These are phyloP conservation scores for Aromia moschata DNA, from an alignment of 2,888 invertebrate genomes.

Conservation along the genomic window DNA sequence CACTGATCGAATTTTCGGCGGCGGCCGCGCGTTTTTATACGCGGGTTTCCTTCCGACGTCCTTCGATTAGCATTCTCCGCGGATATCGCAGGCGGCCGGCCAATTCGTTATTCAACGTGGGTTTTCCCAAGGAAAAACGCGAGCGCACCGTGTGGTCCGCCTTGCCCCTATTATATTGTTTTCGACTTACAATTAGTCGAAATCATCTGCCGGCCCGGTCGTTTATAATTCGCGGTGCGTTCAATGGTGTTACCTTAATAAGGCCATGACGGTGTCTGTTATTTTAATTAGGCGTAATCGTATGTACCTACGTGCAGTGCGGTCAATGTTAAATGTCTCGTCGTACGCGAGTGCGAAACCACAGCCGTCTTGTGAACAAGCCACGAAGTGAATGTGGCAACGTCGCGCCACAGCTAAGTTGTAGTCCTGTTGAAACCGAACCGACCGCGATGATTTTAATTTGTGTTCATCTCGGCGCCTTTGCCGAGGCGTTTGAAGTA, in stretches of 20 bases:
- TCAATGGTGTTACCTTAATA: neutral
- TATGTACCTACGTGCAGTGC: too few relatives aligned
- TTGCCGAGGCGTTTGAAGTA: too few relatives aligned
- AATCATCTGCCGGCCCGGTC: neutral
- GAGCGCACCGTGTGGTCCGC: neutral
- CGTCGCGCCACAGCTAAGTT: too few relatives aligned
- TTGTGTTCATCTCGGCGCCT: too few relatives aligned
- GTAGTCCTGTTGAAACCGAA: too few relatives aligned
- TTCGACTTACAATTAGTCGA: neutral
- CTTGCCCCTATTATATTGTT: neutral
- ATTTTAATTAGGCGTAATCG: neutral
- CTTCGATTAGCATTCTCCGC: neutral
- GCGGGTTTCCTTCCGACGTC: neutral
- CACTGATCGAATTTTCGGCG: neutral
- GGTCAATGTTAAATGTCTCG: too few relatives aligned
- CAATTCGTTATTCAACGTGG: neutral
- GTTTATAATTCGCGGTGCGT: neutral
- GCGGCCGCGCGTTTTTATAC: slow-evolving; percentile 12
- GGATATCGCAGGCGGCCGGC: neutral
- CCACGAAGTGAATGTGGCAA: too few relatives aligned
- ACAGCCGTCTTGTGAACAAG: too few relatives aligned
- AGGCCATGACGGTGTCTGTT: neutral
- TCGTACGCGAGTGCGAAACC: too few relatives aligned
- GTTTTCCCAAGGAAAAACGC: neutral
- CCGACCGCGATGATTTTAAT: too few relatives aligned